These are phyloP conservation scores for Drosophila punjabiensis DNA, from an alignment of 1,140 invertebrate species.

Conservation along the genomic window DNA sequence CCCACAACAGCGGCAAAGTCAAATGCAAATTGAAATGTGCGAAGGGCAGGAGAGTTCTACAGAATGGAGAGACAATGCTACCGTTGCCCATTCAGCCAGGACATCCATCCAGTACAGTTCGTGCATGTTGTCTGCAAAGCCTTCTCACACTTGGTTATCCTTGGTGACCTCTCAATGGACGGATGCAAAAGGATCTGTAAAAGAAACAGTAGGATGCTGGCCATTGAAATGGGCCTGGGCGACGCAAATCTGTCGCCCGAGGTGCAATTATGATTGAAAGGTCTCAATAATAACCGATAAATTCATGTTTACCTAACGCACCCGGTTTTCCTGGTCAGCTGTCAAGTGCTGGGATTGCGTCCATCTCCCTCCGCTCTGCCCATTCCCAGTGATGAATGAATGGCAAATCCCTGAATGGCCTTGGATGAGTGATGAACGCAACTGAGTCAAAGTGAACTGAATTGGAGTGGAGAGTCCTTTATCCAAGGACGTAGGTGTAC, in stretches of 20 bases:
- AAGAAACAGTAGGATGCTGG: conserved; percentile 61
- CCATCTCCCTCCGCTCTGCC: conserved; percentile 5
- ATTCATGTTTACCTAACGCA: conserved; percentile 81
- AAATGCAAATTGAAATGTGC: conserved; percentile 82
- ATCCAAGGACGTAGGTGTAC: conserved; percentile 45
- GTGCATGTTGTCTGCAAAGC: conserved; percentile 53
- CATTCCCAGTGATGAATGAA: conserved; percentile 61
- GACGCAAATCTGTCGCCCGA: conserved; percentile 54
- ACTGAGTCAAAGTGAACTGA: conserved; percentile 36
- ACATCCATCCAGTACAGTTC: background rate
- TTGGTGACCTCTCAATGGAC: conserved; percentile 41
- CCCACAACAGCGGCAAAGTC: conserved; percentile 64
- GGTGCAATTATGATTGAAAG: conserved; percentile 82
- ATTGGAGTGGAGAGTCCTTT: conserved; percentile 26
- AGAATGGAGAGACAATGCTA: conserved; percentile 56
- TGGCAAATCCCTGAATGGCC: conserved; percentile 45
- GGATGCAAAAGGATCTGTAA: conserved; percentile 43
- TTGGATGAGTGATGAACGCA: conserved; percentile 65
- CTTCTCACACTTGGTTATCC: conserved; percentile 76
- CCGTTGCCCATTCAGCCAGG: conserved; percentile 19
- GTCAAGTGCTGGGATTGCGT: conserved; percentile 62
- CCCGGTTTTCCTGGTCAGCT: conserved; percentile 65
- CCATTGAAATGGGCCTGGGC: conserved; percentile 42
- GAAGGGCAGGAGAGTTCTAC: conserved; percentile 40
- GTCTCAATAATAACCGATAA: conserved; percentile 84